Conservation (phyloP, 1,140 invertebrate species). For the Cydia pomonella region DNA sequence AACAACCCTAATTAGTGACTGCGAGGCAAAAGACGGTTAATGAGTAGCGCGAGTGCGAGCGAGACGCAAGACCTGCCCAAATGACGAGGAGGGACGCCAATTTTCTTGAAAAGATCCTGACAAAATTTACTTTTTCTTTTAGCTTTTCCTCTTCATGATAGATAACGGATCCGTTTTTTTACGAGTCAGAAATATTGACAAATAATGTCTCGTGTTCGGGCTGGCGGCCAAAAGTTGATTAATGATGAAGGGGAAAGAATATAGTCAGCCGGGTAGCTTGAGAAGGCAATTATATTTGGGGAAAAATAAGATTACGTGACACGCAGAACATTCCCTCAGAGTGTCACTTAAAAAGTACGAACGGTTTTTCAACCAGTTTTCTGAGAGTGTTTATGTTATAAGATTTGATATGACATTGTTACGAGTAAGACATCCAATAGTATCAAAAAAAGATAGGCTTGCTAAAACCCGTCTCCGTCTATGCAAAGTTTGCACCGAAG, state of each 20-base stretch:
- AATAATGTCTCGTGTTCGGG: conserved; percentile 11
- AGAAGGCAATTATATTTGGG: neutral
- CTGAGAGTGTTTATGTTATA: too few species aligned
- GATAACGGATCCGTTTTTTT: conserved; percentile 28
- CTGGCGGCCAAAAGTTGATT: neutral
- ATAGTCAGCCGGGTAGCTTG: neutral
- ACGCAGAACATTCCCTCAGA: neutral
- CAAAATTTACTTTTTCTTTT: conserved; percentile 28
- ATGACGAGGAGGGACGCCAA: neutral
- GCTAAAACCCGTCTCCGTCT: too few species aligned
- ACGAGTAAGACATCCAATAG: too few species aligned
- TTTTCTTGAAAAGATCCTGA: conserved; percentile 18
- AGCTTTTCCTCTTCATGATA: conserved; percentile 22
- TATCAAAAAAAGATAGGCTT: too few species aligned
- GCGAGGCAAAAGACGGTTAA: conserved; percentile 23
- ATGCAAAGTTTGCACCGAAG: too few species aligned
- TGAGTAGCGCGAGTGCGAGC: neutral
- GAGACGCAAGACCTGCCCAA: neutral
- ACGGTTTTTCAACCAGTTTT: too few species aligned
- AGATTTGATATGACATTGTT: too few species aligned
- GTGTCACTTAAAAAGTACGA: neutral
- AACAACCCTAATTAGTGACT: conserved; percentile 24
- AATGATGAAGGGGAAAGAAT: conserved; percentile 2
- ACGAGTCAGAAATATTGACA: conserved; percentile 25
- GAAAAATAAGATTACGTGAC: conserved; percentile 2